phyloP scores from a whole-genome alignment of 2,113 vertebrate species.

The Mugil cephalus region DNA sequence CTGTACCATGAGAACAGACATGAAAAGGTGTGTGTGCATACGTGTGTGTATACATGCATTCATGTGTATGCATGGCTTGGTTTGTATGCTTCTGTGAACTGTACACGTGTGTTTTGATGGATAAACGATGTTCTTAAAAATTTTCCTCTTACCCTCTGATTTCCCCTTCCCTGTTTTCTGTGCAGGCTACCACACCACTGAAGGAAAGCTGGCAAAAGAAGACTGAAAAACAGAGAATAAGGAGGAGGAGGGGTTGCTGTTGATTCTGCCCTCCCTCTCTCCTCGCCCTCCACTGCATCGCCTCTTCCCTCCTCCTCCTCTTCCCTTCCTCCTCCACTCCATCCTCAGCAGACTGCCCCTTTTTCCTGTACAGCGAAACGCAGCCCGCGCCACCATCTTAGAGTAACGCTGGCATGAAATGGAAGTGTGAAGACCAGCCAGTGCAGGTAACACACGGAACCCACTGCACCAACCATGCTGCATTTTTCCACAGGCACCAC shows the following conservation, averaged over 20 bases:
- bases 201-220: constrained; percentile 68
- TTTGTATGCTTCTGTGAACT: constrained; percentile 30
- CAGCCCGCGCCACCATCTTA: constrained; percentile 87
- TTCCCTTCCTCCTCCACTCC: constrained; percentile 67
- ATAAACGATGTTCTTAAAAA: constrained; percentile 48
- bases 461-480: constrained; percentile 37
- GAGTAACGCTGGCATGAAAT: constrained; percentile 83
- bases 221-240: constrained; percentile 71
- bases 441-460: constrained; percentile 81
- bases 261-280: constrained; percentile 78
- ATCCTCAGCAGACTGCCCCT: constrained; percentile 80
- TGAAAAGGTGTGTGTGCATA: constrained; percentile 84
- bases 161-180: constrained; percentile 41
- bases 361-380: constrained; percentile 77
- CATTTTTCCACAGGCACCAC: constrained; percentile 21
- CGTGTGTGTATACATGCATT: constrained; percentile 25
- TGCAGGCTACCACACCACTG: constrained; percentile 60
- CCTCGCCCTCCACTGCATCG: constrained; percentile 73
- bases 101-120: constrained; percentile 48
- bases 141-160: constrained; percentile 44
- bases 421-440: constrained; percentile 77
- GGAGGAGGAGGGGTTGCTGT: constrained; percentile 79
- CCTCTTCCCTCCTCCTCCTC: constrained; percentile 70
- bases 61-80: constrained; percentile 24
- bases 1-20: constrained; percentile 96